Evolutionary conservation across 1,140 invertebrate genomes (phyloP).

Genomic region (Zaprionus taronus): DNA sequence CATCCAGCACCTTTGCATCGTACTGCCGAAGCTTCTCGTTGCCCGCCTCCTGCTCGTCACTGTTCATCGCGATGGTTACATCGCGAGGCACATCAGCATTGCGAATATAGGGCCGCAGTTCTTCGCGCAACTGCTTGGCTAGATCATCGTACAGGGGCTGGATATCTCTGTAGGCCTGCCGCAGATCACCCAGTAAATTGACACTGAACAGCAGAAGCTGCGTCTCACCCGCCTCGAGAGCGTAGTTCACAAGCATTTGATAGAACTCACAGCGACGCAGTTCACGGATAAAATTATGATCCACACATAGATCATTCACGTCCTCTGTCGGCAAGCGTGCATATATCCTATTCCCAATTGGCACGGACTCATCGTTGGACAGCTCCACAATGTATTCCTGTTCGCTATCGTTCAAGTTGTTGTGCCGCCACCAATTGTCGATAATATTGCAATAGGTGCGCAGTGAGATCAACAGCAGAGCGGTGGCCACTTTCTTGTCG

Average conservation of each 20-base stretch:
- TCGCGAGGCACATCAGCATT: not conserved
- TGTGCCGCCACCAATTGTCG: constrained; percentile 75
- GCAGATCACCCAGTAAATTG: constrained; percentile 60
- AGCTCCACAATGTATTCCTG: constrained; percentile 73
- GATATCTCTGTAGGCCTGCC: constrained; percentile 30
- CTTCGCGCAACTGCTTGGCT: constrained; percentile 33
- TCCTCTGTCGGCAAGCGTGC: not conserved
- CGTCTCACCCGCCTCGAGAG: constrained; percentile 69
- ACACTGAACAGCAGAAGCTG: constrained; percentile 68
- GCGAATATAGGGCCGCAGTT: constrained; percentile 5
- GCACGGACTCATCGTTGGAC: not conserved
- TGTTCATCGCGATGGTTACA: not conserved
- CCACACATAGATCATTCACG: not conserved
- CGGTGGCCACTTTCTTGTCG: constrained; percentile 56
- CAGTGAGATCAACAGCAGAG: constrained; percentile 43
- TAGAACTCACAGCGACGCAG: constrained; percentile 55
- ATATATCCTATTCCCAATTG: constrained; percentile 1
- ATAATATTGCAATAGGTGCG: constrained; percentile 69
- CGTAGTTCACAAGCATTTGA: constrained; percentile 54
- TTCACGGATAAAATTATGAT: constrained; percentile 14
- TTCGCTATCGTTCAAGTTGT: constrained; percentile 62
- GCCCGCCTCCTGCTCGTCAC: too few species aligned
- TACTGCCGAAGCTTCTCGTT: not conserved
- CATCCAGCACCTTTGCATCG: not conserved
- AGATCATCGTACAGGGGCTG: constrained; percentile 53